Evolutionary conservation across 2,797 vertebrate genomes (phyloP), one percentile per base, ranked within the genome.

Genomic region (Protosalanx chinensis): DNA sequence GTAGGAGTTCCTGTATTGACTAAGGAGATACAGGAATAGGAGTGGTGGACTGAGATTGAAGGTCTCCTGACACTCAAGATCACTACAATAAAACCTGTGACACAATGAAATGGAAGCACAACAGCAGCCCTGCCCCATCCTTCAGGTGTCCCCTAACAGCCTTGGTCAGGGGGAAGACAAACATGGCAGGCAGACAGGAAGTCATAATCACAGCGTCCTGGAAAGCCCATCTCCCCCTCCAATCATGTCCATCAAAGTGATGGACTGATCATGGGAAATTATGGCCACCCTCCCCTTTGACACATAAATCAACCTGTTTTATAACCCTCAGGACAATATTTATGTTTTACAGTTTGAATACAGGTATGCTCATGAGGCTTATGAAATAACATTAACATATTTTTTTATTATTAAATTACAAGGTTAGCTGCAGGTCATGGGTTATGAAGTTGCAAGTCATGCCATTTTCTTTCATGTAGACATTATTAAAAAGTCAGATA

Each of bases 241-340:
- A 58, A 58, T 76, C 71, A 70, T 58, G 74, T 80, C 77, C 72
- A 84, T 90, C 76, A 90, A 81, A 80, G 27, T 80, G 76, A 88
- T 51, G 30, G 62, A 32, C 70, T 72, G 77, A 65, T 72, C 68
- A n/a, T 46, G 78, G 74, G 70, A 79, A 86, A 81, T 79, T 8
- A 85, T 79, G 80, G 70, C 76, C 70, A 74, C 72, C 70, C 74
- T 68, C 77, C 77, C 72, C 35, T 59, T 64, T 13, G 32, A 62
- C 61, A 76, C 72, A 83, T 85, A 85, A 81, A 68, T 86, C 83
- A 74, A 60, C 59, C 66, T 71, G 49, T 70, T 35, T 60, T 74
- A 70, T 41, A 67, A 71, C 64, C 63, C 63, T 75, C 37, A 67
- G 16, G 2, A 49, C 67, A 73, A 27, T 67, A 82, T 86, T 85